These are phyloP conservation scores for Dicerorhinus sumatrensis DNA, from an alignment of 2,113 vertebrate genomes.

Conservation along the genomic window DNA sequence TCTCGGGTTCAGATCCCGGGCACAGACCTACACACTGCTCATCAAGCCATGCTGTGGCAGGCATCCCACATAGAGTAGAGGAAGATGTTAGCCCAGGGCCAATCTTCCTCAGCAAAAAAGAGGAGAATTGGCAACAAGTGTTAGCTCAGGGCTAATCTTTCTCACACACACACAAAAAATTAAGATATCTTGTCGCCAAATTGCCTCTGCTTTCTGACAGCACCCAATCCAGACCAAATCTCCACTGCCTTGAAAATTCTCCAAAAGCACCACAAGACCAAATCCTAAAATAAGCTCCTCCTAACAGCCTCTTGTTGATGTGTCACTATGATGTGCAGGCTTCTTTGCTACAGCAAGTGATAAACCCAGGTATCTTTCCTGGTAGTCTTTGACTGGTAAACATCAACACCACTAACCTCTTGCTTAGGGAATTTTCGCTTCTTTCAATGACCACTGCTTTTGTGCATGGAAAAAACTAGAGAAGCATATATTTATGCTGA, in stretches of 20 bases:
- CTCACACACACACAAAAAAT: neutral
- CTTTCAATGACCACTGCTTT: neutral
- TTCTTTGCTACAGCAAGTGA: neutral
- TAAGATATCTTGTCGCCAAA: neutral
- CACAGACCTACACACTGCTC: too few relatives aligned
- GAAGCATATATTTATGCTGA: slow-evolving; percentile 27
- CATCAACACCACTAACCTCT: neutral
- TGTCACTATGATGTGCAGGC: neutral
- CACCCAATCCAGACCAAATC: neutral
- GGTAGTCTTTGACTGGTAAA: slow-evolving; percentile 11
- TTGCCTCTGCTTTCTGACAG: neutral
- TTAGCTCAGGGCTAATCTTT: too few relatives aligned
- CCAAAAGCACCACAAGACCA: neutral
- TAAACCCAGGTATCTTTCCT: neutral
- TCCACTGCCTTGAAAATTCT: neutral
- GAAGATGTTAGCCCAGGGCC: too few relatives aligned
- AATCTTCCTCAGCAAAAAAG: too few relatives aligned
- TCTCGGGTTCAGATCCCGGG: too few relatives aligned
- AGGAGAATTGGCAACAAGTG: too few relatives aligned
- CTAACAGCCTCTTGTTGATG: neutral
- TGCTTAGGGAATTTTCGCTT: neutral
- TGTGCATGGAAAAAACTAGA: neutral
- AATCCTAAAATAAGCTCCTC: neutral
- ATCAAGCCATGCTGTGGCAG: too few relatives aligned
- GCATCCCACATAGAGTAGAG: too few relatives aligned